phyloP scores from a whole-genome alignment of 2,113 vertebrate species.

The Limanda limanda region DNA sequence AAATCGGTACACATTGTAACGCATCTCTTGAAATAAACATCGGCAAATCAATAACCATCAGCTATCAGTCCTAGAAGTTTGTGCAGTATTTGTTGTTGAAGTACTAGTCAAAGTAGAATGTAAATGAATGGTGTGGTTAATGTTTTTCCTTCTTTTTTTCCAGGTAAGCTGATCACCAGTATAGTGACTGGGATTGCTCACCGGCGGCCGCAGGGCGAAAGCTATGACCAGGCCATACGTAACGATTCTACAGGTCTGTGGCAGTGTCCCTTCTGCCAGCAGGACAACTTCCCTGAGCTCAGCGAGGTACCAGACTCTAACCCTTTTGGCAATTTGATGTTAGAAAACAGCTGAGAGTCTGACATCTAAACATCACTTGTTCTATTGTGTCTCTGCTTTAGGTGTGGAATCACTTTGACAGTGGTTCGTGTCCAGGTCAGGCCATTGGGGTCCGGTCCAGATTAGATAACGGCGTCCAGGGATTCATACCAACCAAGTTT shows the following conservation, averaged over 20 bases:
- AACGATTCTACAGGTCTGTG: constrained; percentile 95
- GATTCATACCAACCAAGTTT: constrained; percentile 98
- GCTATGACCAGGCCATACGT: constrained; percentile 97
- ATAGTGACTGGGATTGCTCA: constrained; percentile 96
- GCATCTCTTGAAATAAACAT: not conserved
- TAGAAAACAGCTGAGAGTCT: not conserved
- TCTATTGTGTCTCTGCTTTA: constrained; percentile 59
- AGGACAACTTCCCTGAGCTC: constrained; percentile 98
- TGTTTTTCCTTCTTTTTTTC: not conserved
- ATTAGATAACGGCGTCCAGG: constrained; percentile 95
- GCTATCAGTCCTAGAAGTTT: too few species aligned
- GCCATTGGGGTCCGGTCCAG: constrained; percentile 95
- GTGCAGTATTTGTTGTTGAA: too few species aligned
- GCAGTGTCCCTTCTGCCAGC: constrained; percentile 99
- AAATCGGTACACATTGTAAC: not conserved
- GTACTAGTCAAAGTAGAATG: too few species aligned
- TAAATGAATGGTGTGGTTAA: not conserved
- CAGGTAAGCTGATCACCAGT: constrained; percentile 98
- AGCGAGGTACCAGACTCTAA: constrained; percentile 87
- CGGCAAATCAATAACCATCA: too few species aligned
- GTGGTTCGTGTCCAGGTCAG: constrained; percentile 97
- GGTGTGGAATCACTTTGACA: constrained; percentile 99
- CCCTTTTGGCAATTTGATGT: not conserved
- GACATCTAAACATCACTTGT: not conserved
- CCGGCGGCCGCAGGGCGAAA: constrained; percentile 95